Percentiles rank a stretch among this genome's conserved stretches.
phyloP scores from a whole-genome alignment of 2,888 invertebrate genomes.

The Molanna angustata region DNA sequence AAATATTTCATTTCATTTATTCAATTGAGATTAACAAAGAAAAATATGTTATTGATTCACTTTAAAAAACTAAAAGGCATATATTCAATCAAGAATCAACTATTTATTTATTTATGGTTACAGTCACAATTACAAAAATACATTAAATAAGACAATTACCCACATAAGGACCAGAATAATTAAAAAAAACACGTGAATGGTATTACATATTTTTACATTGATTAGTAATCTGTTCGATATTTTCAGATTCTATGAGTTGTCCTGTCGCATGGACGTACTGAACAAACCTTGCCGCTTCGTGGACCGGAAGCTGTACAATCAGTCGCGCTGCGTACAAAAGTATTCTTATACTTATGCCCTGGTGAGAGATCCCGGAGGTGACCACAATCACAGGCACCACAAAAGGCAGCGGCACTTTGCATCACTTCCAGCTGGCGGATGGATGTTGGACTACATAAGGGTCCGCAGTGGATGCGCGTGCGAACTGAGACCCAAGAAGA shows the following conservation, averaged over 20 bases:
- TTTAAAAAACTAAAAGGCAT: too few species aligned
- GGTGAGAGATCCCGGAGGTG: conserved; percentile 59
- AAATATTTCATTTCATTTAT: too few species aligned
- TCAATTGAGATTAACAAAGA: too few species aligned
- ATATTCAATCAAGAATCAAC: too few species aligned
- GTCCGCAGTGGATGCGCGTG: conserved; percentile 84
- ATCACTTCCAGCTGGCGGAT: conserved; percentile 56
- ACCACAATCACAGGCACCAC: conserved; percentile 43
- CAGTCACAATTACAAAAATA: too few species aligned
- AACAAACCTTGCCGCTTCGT: conserved; percentile 74
- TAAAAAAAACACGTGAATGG: too few species aligned
- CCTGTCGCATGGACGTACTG: conserved; percentile 68
- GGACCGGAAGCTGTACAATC: conserved; percentile 64
- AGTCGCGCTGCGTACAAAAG: conserved; percentile 79
- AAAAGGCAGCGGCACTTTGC: conserved; percentile 43
- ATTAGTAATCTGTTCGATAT: too few species aligned
- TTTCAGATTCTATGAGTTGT: conserved; percentile 69
- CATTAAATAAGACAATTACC: too few species aligned
- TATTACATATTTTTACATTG: too few species aligned
- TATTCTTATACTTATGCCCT: conserved; percentile 83
- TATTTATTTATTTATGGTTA: too few species aligned
- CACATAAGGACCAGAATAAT: too few species aligned
- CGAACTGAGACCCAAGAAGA: conserved; percentile 51
- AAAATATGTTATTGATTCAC: too few species aligned
- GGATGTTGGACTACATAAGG: conserved; percentile 79